A percentile compares a stretch with the other conserved stretches of the same genome.
phyloP scores from a whole-genome alignment of 2,797 vertebrate species.

The Sebastes steindachneri region DNA sequence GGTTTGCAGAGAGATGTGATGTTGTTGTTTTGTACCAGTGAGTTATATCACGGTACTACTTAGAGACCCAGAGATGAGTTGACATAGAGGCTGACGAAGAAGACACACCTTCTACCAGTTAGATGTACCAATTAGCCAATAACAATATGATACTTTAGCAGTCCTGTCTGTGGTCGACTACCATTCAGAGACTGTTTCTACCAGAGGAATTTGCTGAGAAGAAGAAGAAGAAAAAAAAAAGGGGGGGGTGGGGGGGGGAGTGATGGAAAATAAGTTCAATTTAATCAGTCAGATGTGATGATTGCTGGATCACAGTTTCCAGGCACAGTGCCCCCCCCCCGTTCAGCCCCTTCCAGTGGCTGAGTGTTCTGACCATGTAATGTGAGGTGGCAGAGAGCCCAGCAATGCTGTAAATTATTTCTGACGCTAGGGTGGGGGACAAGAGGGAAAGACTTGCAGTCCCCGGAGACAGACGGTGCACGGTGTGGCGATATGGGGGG shows the following conservation, averaged over 20 bases:
- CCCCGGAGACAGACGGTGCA: slow-evolving; percentile 62
- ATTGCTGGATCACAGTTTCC: slow-evolving; percentile 73
- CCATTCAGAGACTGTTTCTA: background rate
- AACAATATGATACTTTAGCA: background rate
- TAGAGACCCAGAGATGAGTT: slow-evolving; percentile 16
- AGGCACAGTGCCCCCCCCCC: slow-evolving; percentile 59
- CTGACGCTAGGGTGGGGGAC: slow-evolving; percentile 69
- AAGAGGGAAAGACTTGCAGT: slow-evolving; percentile 69
- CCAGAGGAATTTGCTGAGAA: slow-evolving; percentile 6
- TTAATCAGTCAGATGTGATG: slow-evolving; percentile 74
- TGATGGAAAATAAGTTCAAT: slow-evolving; percentile 66
- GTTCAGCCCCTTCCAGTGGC: slow-evolving; percentile 62
- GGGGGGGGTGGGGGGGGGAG: background rate
- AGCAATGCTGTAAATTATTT: slow-evolving; percentile 80
- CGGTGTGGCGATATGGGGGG: slow-evolving; percentile 41
- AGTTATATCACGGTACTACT: background rate
- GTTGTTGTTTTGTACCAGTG: slow-evolving; percentile 11
- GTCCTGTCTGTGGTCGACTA: background rate
- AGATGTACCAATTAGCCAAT: background rate
- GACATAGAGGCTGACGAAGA: background rate
- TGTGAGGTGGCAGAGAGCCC: slow-evolving; percentile 78
- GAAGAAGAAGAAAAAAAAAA: background rate
- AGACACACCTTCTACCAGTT: background rate
- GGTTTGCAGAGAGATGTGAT: slow-evolving; percentile 30
- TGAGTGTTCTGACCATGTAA: slow-evolving; percentile 78